Base-by-base conservation (phyloP, 2,888 invertebrate species). In the Cremastinae sp. region DNA sequence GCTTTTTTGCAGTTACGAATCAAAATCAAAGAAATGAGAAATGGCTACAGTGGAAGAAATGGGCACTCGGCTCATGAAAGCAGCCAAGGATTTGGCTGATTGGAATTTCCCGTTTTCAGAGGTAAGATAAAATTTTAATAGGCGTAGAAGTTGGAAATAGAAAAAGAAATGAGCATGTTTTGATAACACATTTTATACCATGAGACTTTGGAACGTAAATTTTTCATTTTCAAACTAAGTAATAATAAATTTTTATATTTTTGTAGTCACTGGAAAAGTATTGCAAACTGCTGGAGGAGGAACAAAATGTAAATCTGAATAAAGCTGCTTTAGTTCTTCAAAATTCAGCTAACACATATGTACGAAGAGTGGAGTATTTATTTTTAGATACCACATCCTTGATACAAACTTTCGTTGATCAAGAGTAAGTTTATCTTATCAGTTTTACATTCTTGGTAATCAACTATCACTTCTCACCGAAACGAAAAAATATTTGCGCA, bases 321-420 rank as follows among this genome's bases (percentile, higher is more conserved):
- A 94, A 96, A 90, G 93, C 95, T 72, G 96, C 95, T n/a, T 88
- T 96, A 80, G 90, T 96, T 75, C 88, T 96, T 79, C 95, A 96
- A 90, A 94, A 94, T 85, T 94, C 94, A 14, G 93, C 93, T 16
- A 90, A 91, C 84, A 92, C 95, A 59, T 96, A 95, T 89, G 92
- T 93, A 45, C 93, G 93, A 85, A 94, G 95, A 91, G 93, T 96
- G 20, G 96, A 96, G 88, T 92, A 90, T 84, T 88, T 93, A 20
- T 90, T 91, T 84, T 88, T 90, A 59, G 90, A 91, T 74, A 91
- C 91, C 53, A 83, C 90, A 43, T 80, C 80, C 71, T 85, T 91
- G 75, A 90, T 88, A 84, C 89, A 91, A 76, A 85, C 89, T 18
- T 85, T 92, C 28, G 84, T 70, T 9, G 64, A 77, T 28, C 73